Percentiles rank a stretch among this genome's conserved stretches.
phyloP scores from a whole-genome alignment of 2,888 invertebrate species.

The Druceiella hillmani region DNA sequence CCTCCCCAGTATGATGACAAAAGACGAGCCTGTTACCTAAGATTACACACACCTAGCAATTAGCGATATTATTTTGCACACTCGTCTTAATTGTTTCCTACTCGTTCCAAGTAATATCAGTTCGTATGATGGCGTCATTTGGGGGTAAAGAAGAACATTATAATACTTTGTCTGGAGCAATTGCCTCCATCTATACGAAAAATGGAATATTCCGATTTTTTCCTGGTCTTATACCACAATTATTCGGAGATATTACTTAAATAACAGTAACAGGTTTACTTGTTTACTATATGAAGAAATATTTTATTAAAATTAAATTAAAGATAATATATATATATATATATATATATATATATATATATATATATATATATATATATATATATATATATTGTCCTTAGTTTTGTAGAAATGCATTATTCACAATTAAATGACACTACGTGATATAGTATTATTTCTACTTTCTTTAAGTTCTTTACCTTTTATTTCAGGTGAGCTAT shows the following conservation, averaged over 20 bases:
- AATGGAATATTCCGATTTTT: constrained; percentile 86
- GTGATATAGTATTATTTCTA: too few relatives aligned
- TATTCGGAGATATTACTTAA: constrained; percentile 78
- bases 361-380: too few relatives aligned
- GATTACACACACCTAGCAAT: constrained; percentile 48
- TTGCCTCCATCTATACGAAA: constrained; percentile 75
- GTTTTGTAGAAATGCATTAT: too few relatives aligned
- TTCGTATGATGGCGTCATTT: constrained; percentile 93
- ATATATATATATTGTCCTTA: too few relatives aligned
- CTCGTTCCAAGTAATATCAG: constrained; percentile 87
- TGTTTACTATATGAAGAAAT: constrained; percentile 74
- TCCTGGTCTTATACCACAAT: constrained; percentile 80
- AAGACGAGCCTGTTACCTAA: constrained; percentile 45
- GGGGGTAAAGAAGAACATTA: constrained; percentile 86
- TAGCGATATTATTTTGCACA: constrained; percentile 67
- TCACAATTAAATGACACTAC: too few relatives aligned
- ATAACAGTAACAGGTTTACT: constrained; percentile 71
- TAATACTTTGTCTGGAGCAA: constrained; percentile 68
- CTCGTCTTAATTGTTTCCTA: constrained; percentile 79
- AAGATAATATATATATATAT: too few relatives aligned
- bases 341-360: too few relatives aligned
- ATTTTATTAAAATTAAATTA: constrained; percentile 74
- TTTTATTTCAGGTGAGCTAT: too few relatives aligned
- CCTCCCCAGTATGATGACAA: constrained; percentile 43
- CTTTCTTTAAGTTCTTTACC: too few relatives aligned